Base-by-base conservation (phyloP, 1,140 invertebrate species). In the Thereuonema tuberculata region DNA sequence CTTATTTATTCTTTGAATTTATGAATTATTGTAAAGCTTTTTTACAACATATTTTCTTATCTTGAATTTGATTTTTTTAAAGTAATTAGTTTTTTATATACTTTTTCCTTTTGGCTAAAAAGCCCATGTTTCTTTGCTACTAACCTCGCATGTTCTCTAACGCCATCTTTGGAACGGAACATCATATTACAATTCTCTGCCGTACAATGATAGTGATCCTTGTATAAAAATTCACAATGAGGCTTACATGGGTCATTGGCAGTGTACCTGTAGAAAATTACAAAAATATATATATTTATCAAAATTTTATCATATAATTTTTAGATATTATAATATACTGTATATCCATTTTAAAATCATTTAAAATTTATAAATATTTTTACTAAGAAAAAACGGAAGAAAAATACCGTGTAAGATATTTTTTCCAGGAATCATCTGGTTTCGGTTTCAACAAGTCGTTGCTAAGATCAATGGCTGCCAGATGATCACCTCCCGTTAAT, bases 141-240 rank as follows among this genome's bases (percentile, higher is more conserved):
- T 64, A 67, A 75, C 73, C 71, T 80, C 0, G 89, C 82, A 68
- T 93, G 90, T 63, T 90, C 88, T 62, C 85, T 75, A 47, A 89
- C 88, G 17, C 85, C 85, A 60, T 85, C 86, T 68, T 84, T 83
- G 37, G 80, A 83, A 64, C 82, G 82, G 68, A 88, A 86, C 12
- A 68, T 66, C 46, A 75, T 70, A 61, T 81, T 79, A 66, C 83
- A 84, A 43, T 77, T 77, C 53, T 84, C 81, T 31, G 79, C 81
- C 61, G 80, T 74, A 68, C 87, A 90, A 67, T 90, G 87, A 70
- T 83, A 89, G 67, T 90, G 87, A 63, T 87, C 86, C 58, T 81
- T 82, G 62, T 82, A 81, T 26, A 81, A 74, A 61, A 82, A 79
- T 61, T 78, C 79, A 70, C 87, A 89, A 63, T 82, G 80, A n/a